Evolutionary conservation across 2,888 invertebrate genomes (phyloP).

Genomic region (Lutraria lutraria): DNA sequence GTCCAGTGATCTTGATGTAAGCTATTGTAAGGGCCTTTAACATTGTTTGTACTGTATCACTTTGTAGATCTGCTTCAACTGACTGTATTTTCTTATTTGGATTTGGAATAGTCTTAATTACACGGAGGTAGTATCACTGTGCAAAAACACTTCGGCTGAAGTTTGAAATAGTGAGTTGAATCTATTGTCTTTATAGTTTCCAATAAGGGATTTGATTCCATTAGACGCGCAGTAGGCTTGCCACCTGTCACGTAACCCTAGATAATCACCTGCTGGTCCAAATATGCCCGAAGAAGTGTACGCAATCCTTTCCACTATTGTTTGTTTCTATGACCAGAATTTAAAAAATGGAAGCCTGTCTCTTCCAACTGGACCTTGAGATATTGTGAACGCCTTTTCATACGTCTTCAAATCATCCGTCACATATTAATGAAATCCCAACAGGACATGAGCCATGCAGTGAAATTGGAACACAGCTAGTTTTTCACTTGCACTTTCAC

Average conservation of each 20-base stretch:
- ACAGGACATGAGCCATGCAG: no score
- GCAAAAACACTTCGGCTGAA: not conserved
- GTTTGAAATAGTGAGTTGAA: not conserved
- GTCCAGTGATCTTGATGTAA: not conserved
- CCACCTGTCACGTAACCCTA: slow-evolving; percentile 11
- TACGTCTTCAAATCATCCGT: no score
- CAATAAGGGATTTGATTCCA: not conserved
- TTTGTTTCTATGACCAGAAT: slow-evolving; percentile 8
- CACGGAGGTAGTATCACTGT: not conserved
- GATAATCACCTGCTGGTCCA: not conserved
- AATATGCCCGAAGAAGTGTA: not conserved
- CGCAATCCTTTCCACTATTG: not conserved
- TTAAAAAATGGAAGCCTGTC: not conserved
- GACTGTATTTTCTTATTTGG: not conserved
- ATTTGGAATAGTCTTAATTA: not conserved
- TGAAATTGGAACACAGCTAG: no score
- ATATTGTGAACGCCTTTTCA: no score
- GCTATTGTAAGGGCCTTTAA: not conserved
- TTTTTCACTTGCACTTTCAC: no score
- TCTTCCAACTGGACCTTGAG: no score
- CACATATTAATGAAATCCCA: no score
- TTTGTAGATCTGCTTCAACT: not conserved
- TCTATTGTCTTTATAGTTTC: not conserved
- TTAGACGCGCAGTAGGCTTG: not conserved
- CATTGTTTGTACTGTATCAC: not conserved